Percentiles rank a stretch among this genome's conserved stretches.
phyloP scores from a whole-genome alignment of 2,888 invertebrate species.

The Aphodius granarius region DNA sequence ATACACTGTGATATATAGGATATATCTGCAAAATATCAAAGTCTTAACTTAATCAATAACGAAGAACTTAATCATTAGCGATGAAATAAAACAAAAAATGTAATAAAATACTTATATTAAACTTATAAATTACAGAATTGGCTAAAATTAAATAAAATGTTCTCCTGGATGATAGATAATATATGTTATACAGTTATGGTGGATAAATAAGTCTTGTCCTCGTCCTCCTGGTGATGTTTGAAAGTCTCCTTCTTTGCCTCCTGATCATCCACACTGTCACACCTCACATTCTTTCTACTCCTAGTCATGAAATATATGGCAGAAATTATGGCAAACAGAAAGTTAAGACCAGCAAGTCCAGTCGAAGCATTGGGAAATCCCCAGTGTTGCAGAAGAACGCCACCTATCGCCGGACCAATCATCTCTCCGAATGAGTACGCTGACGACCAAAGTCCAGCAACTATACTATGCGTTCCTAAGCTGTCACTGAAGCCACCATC shows the following conservation, averaged over 20 bases:
- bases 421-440: conserved; percentile 75
- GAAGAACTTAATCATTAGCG: too few species aligned
- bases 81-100: neutral
- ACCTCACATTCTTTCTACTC: neutral
- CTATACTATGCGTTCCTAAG: conserved; percentile 70
- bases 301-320: conserved; percentile 21
- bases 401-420: conserved; percentile 67
- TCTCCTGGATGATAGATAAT: neutral
- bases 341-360: conserved; percentile 63
- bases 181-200: neutral
- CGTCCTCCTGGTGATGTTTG: neutral
- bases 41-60: too few species aligned
- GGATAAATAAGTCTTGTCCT: neutral
- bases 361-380: conserved; percentile 70
- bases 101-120: neutral
- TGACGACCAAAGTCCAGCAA: conserved; percentile 75
- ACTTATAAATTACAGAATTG: neutral
- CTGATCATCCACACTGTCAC: neutral
- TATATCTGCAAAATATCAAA: too few species aligned
- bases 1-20: too few species aligned
- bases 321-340: conserved; percentile 53
- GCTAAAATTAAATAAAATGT: neutral
- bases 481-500: conserved; percentile 68
- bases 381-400: conserved; percentile 63
- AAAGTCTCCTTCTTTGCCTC: neutral